phyloP scores from a whole-genome alignment of 2,797 vertebrate species.

The Lophotriccus pileatus region DNA sequence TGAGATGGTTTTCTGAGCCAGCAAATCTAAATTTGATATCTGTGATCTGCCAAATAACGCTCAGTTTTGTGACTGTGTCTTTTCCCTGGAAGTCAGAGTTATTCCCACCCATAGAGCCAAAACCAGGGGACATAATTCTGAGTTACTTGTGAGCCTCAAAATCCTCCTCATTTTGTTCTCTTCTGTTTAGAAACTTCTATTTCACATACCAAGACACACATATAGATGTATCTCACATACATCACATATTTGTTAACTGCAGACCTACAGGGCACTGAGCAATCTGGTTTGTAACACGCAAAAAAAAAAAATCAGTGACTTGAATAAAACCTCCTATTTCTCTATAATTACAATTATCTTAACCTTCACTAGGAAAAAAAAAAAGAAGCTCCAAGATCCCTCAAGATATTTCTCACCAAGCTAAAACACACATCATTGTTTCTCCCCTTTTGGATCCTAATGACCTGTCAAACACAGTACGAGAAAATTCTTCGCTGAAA shows the following conservation, averaged over 20 bases:
- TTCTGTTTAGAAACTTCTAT: background rate
- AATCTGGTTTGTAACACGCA: background rate
- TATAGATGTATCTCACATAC: background rate
- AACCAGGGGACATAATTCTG: background rate
- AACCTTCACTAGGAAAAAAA: background rate
- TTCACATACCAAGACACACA: background rate
- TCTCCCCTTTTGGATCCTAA: background rate
- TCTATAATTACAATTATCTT: background rate
- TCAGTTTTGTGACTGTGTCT: rapidly evolving
- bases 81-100: background rate
- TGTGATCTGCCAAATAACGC: background rate
- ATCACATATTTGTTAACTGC: background rate
- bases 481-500: background rate
- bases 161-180: background rate
- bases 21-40: background rate
- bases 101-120: background rate
- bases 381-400: background rate
- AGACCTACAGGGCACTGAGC: background rate
- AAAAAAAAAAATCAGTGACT: background rate
- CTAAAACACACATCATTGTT: background rate
- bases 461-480: background rate
- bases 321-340: background rate
- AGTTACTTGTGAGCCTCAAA: background rate
- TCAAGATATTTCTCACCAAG: background rate
- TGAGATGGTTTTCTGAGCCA: background rate